Evolutionary conservation across 2,888 invertebrate species (phyloP), one percentile per base, ranked within the genome.

Genomic region (Cactoblastis cactorum): DNA sequence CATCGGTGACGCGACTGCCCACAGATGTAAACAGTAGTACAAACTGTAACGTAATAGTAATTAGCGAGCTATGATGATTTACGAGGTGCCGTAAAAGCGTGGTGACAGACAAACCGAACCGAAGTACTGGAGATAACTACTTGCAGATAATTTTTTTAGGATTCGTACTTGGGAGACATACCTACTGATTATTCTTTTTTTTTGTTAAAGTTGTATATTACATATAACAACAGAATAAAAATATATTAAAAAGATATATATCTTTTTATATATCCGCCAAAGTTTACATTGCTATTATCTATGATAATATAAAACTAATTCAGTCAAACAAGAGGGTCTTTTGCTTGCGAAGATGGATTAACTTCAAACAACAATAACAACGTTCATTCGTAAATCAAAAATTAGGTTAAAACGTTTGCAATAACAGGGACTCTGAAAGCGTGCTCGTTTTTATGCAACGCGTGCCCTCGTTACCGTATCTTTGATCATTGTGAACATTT

Each of bases 1-100:
- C 57, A 57, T 61, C 55, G 55, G n/a, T n/a, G n/a, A n/a, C n/a
- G n/a, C n/a, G n/a, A 15, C 15, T 15, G 11, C 32, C 28, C 43
- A 17, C 43, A 43, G 15, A 28, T 43, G 43, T 43, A 43, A 43
- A 43, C 43, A 43, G 43, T 43, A 43, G 43, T 43, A 43, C 12
- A 43, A 28, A 37, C 34, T 35, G 8, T 14, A 41, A 41, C 15
- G 12, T 43, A 28, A 28, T 43, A 28, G 43, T 48, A 48, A 48
- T 48, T 48, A 48, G 47, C 47, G 22, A 24, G 11, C 22, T 15
- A 48, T 28, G 37, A 48, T 48, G 47, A 48, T 48, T 48, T 37
- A 48, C 37, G 47, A 48, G 47, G 35, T 48, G 47, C 1, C 28
- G 17, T 15, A 43, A 8, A 43, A 28, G 12, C 4, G 28, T 15